Conservation (phyloP, 2,888 invertebrate genomes). For the Synergus laeviventris region DNA sequence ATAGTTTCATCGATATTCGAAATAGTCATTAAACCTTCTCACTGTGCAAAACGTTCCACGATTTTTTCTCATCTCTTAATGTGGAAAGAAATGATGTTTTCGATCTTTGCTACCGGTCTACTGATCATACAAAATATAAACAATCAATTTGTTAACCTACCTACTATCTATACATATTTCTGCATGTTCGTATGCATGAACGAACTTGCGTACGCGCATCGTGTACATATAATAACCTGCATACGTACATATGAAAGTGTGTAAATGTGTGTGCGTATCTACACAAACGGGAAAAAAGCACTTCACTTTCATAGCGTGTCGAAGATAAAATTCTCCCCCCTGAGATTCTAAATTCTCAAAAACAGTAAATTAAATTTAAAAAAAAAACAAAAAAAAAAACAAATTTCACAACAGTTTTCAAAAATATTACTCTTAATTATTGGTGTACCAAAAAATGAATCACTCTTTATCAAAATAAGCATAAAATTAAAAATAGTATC, state of each 20-base stretch:
- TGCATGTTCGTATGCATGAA: conserved; percentile 72
- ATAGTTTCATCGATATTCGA: not conserved
- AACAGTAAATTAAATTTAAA: not conserved
- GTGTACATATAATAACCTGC: conserved; percentile 62
- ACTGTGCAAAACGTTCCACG: conserved; percentile 2
- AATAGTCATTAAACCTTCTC: conserved; percentile 16
- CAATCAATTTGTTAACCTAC: conserved; percentile 75
- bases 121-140: conserved; percentile 73
- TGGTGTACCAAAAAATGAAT: not conserved
- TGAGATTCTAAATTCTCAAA: not conserved
- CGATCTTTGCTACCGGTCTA: conserved; percentile 66
- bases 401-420: not conserved
- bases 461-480: not conserved
- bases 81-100: conserved; percentile 43
- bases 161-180: conserved; percentile 74
- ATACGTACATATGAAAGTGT: conserved; percentile 62
- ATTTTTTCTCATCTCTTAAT: not conserved
- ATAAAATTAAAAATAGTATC: not conserved
- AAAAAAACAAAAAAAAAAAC: not conserved
- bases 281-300: conserved; percentile 4
- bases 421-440: not conserved
- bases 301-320: not conserved
- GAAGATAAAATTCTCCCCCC: not conserved
- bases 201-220: conserved; percentile 64
- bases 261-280: conserved; percentile 47